Evolutionary conservation across 2,113 vertebrate species (phyloP), one percentile per base, ranked within the genome.

Genomic region (Atherinomorus stipes): DNA sequence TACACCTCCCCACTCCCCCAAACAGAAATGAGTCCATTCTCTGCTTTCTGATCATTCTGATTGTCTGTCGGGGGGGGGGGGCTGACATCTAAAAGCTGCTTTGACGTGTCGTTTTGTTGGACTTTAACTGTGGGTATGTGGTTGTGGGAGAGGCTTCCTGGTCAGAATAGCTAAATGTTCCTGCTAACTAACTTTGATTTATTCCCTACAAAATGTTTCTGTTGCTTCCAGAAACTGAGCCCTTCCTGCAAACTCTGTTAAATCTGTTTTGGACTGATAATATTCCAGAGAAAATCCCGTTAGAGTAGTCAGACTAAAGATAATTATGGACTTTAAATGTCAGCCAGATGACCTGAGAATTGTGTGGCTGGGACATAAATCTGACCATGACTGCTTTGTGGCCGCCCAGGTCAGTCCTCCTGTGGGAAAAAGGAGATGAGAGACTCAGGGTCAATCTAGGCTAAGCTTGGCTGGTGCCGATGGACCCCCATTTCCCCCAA

Each of bases 401-500:
- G 81, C 71, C 23, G 12, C 21, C 9, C 85, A 49, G 72, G 80
- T 84, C 68, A 61, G 78, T 58, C 65, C 59, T 85, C 77, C 88
- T 90, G 85, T 92, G 89, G 88, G 89, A 91, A 91, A 71, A 66
- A 49, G 8, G 58, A 87, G 85, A 84, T 83, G 88, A 88, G 83
- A 88, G 89, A 61, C 82, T 84, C 16, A 64, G 64, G 91, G 90
- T 92, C 91, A 91, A 89, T 79, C 89, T 84, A 81, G 71, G 85
- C 84, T 91, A 90, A 92, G 90, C 90, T 85, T 78, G 22, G 65
- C 82, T 89, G 91, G 90, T 90, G 89, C 91, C 90, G 85, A 86
- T 16, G 65, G 80, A 86, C 71, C 64, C 60, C 44, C 4, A 50
- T 79, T 76, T 56, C 74, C 69, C 74, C 75, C 1, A n/a, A 62